Percentiles rank a stretch among this genome's conserved stretches.
These are phyloP conservation scores for Petromus typicus DNA, from an alignment of 2,113 vertebrate species.

Conservation along the genomic window DNA sequence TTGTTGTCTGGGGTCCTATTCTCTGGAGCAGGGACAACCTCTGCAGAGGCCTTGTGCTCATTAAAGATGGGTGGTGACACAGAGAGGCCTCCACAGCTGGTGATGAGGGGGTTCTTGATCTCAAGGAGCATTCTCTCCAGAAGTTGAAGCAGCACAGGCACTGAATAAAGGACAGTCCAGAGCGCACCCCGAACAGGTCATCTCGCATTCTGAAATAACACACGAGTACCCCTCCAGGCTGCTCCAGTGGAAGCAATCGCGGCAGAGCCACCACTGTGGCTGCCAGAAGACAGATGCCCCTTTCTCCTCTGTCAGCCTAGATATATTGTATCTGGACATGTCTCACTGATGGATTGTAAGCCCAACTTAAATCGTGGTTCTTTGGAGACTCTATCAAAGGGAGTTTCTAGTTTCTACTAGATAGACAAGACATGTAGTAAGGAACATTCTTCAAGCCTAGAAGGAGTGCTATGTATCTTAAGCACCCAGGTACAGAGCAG, in stretches of 20 bases:
- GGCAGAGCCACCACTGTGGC: neutral
- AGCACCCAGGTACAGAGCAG: neutral
- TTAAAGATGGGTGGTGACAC: too few relatives aligned
- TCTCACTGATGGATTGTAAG: neutral
- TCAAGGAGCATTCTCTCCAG: neutral
- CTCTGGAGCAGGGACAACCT: neutral
- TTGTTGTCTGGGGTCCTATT: neutral
- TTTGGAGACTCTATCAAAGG: neutral
- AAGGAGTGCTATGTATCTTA: neutral
- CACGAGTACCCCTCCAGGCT: neutral
- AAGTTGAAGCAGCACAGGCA: neutral
- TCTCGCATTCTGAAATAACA: neutral
- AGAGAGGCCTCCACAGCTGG: neutral
- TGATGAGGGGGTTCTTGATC: neutral
- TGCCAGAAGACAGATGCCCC: neutral
- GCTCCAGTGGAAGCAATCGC: neutral
- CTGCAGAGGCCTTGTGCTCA: neutral
- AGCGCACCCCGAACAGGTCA: neutral
- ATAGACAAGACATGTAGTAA: neutral
- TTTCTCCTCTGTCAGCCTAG: neutral
- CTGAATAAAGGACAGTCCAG: neutral
- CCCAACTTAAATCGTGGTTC: neutral
- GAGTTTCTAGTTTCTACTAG: neutral
- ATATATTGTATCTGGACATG: neutral
- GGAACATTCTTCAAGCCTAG: neutral